Evolutionary conservation across 2,888 invertebrate genomes (phyloP), one percentile per base, ranked within the genome.

Genomic region (Cerastoderma edule): DNA sequence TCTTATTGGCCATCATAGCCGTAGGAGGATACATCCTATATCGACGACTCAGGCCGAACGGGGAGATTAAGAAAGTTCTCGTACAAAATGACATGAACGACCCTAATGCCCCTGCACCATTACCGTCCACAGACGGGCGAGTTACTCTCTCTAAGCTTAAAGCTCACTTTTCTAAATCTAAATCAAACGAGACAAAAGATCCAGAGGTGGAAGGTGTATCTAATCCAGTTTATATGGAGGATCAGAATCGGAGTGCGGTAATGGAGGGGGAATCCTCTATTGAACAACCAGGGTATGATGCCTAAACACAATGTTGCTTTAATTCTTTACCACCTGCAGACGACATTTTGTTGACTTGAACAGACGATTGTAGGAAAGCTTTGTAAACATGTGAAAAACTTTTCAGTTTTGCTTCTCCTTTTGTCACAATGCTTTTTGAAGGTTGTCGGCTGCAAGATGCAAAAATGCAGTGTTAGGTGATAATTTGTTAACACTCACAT

Each of bases 51-150:
- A 67, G 70, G 16, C 73, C 80, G 24, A 53, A 63, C 10, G 79
- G 82, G 13, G 84, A 83, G 65, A 84, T 84, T 35, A 84, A 86
- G 69, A 83, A 82, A 72, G 82, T 83, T 27, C 78, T 86, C 27
- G 83, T 86, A 44, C 83, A 86, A 32, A 86, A 83, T 72, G 86
- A 86, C 64, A 83, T 82, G 76, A 84, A 83, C 44, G 86, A 86
- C 54, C 83, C 84, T 10, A 79, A 72, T 60, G 74, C 75, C 1
- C 65, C 72, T 2, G 27, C 75, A 2, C 33, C 69, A 10, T 57
- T 66, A 19, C 66, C 73, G 10, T 53, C 70, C 13, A 57, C 82
- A 16, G 84, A 83, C 39, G 86, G 80, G 2, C 71, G 83, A 19
- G 84, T 86, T 35, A 84, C 84, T n/a, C 68, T 86, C 13, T 83